Conservation (phyloP, 2,113 vertebrate genomes). For the Caranx ignobilis region DNA sequence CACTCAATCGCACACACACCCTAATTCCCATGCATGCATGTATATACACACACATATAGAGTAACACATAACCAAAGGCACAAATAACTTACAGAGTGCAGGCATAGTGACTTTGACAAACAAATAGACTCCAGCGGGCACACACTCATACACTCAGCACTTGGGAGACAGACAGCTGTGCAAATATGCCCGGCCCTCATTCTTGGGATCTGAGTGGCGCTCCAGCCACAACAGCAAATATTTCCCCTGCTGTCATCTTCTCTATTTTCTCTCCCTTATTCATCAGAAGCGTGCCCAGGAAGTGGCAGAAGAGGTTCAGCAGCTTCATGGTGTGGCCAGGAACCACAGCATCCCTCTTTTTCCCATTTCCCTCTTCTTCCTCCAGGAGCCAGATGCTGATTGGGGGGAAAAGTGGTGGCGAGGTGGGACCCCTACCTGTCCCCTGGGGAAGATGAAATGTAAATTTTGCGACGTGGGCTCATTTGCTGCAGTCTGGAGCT, state of each 20-base stretch:
- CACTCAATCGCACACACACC: constrained; percentile 44
- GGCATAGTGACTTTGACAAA: constrained; percentile 75
- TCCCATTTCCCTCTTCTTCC: constrained; percentile 42
- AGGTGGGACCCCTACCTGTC: constrained; percentile 70
- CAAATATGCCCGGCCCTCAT: constrained; percentile 78
- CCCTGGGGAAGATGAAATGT: constrained; percentile 78
- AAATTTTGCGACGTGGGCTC: constrained; percentile 79
- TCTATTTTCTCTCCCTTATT: constrained; percentile 70
- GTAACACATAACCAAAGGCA: constrained; percentile 59
- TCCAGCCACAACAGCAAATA: constrained; percentile 81
- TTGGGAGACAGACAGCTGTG: constrained; percentile 77
- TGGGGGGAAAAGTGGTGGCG: constrained; percentile 44
- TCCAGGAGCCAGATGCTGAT: constrained; percentile 68
- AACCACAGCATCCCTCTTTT: constrained; percentile 49
- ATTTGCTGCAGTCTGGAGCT: constrained; percentile 82
- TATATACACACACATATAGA: constrained; percentile 54
- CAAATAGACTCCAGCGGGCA: constrained; percentile 70
- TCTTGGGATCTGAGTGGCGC: constrained; percentile 70
- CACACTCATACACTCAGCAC: constrained; percentile 67
- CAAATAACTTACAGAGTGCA: constrained; percentile 68
- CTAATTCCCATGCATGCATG: constrained; percentile 23
- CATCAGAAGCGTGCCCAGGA: constrained; percentile 62
- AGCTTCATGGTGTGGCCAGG: constrained; percentile 41
- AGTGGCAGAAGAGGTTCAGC: constrained; percentile 54
- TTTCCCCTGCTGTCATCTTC: constrained; percentile 80